Conservation (phyloP, 1,140 invertebrate species). For the Catajapyx aquilonaris region DNA sequence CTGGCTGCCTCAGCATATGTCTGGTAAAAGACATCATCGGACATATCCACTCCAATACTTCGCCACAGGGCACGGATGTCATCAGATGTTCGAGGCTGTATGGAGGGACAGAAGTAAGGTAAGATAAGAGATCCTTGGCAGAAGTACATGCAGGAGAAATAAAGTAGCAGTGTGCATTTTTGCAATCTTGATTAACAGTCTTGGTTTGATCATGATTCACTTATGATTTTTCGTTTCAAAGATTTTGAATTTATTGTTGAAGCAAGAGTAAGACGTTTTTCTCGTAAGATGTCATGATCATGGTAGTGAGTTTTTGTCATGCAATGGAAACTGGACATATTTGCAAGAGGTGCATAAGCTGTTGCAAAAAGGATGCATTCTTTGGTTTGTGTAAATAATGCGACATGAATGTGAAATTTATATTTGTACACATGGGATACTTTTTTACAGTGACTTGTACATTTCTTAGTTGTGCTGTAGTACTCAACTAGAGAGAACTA, state of each 20-base stretch:
- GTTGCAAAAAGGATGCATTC: too few species aligned
- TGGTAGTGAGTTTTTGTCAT: too few species aligned
- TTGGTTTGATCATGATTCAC: not conserved
- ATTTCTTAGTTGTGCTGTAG: too few species aligned
- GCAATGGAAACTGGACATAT: too few species aligned
- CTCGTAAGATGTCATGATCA: too few species aligned
- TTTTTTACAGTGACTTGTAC: too few species aligned
- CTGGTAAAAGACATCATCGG: constrained; percentile 9
- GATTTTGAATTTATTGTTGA: not conserved
- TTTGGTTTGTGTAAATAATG: too few species aligned
- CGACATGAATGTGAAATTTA: too few species aligned
- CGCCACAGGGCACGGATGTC: constrained; percentile 8
- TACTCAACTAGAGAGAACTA: too few species aligned
- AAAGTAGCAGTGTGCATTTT: not conserved
- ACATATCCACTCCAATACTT: constrained; percentile 9
- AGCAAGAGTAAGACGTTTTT: too few species aligned
- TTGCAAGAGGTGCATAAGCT: too few species aligned
- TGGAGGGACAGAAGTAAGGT: not conserved
- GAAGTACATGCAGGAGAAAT: not conserved
- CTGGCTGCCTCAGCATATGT: constrained; percentile 10
- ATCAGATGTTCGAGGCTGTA: constrained; percentile 7
- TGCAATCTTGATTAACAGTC: not conserved
- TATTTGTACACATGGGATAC: too few species aligned
- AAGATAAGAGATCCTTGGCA: not conserved
- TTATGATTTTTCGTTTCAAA: not conserved